Conservation (phyloP, 2,113 vertebrate genomes). For the Dinomys branickii region DNA sequence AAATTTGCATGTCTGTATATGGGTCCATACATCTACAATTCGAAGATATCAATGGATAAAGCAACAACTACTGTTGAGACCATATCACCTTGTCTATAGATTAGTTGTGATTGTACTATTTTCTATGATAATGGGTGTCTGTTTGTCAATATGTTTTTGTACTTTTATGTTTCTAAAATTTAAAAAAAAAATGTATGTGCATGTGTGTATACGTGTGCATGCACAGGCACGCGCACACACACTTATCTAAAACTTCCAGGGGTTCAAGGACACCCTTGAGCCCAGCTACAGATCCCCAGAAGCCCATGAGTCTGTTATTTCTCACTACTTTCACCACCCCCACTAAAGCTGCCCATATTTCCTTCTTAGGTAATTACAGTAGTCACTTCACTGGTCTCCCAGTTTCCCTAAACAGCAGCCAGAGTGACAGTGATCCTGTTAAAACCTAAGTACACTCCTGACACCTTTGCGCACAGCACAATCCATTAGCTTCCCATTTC, state of each 20-base stretch:
- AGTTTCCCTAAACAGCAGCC: neutral
- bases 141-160: too few relatives aligned
- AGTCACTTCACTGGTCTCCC: neutral
- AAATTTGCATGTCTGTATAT: too few relatives aligned
- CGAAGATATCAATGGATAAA: too few relatives aligned
- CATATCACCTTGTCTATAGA: too few relatives aligned
- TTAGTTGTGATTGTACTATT: too few relatives aligned
- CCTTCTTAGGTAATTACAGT: neutral
- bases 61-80: too few relatives aligned
- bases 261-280: neutral
- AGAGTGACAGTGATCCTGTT: neutral
- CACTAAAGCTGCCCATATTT: neutral
- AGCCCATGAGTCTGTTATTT: neutral
- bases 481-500: slow-evolving; percentile 16
- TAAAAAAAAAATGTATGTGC: too few relatives aligned
- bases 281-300: neutral
- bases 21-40: too few relatives aligned
- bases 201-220: neutral
- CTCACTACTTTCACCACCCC: neutral
- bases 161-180: too few relatives aligned
- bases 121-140: too few relatives aligned
- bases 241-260: neutral
- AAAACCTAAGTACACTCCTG: neutral
- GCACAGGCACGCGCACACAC: neutral
- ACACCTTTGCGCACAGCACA: neutral